phyloP scores from a whole-genome alignment of 2,113 vertebrate genomes.

The Caloenas nicobarica region DNA sequence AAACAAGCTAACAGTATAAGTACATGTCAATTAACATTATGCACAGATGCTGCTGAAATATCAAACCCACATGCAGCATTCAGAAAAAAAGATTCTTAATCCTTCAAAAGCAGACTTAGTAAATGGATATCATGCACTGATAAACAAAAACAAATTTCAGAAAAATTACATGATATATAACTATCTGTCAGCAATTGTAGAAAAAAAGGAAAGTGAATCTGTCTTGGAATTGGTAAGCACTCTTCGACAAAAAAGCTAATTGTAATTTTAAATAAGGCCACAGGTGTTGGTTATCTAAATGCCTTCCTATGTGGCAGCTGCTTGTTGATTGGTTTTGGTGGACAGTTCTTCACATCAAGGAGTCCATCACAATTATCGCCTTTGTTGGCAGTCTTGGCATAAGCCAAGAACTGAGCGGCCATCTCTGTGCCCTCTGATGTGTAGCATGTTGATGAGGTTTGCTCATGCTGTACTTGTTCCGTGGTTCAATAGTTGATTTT shows the following conservation, averaged over 20 bases:
- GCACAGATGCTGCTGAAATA: constrained; percentile 32
- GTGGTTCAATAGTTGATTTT: neutral
- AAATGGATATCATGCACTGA: neutral
- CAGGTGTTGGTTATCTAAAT: constrained; percentile 6
- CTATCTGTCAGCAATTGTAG: neutral
- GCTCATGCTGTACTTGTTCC: neutral
- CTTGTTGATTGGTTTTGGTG: neutral
- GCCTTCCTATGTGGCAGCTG: constrained; percentile 17
- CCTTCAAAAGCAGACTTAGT: constrained; percentile 36
- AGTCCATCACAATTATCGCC: neutral
- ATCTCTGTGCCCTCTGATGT: neutral
- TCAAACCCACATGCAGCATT: neutral
- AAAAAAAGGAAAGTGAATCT: neutral
- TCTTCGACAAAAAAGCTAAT: neutral
- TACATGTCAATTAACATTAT: neutral
- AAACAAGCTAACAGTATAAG: neutral
- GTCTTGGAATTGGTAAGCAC: neutral
- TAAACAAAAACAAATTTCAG: constrained; percentile 29
- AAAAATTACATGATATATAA: constrained; percentile 1
- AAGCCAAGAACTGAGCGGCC: neutral
- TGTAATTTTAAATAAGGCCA: constrained; percentile 16
- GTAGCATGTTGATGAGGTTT: constrained; percentile 9
- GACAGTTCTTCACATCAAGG: neutral
- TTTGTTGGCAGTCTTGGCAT: neutral
- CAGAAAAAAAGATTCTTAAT: constrained; percentile 39